Evolutionary conservation across 2,888 invertebrate genomes (phyloP).

Genomic region (Synergus laeviventris): DNA sequence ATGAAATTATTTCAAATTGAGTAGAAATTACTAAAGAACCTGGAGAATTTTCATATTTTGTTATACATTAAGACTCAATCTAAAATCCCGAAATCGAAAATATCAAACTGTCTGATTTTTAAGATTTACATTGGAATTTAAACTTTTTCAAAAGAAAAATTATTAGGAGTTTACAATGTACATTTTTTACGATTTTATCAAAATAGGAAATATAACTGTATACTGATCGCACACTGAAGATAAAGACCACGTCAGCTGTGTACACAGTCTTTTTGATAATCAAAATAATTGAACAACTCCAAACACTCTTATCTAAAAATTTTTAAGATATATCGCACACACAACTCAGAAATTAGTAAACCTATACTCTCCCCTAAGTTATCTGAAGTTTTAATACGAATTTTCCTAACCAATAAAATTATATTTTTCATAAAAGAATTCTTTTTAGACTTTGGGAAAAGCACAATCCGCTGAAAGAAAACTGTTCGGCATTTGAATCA

Average conservation of each 20-base stretch:
- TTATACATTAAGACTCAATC: no score
- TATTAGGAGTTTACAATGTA: neutral
- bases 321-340: neutral
- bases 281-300: neutral
- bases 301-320: neutral
- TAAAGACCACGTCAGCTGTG: neutral
- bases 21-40: no score
- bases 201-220: neutral
- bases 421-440: neutral
- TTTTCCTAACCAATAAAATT: neutral
- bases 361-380: neutral
- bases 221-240: neutral
- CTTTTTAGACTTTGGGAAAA: conserved; percentile 11
- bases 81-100: no score
- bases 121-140: neutral
- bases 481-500: neutral
- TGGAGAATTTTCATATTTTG: no score
- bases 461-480: neutral
- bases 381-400: neutral
- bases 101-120: neutral
- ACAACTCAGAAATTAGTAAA: neutral
- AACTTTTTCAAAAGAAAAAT: neutral
- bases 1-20: no score
- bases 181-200: neutral
- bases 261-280: neutral